Conservation (phyloP, 2,113 vertebrate species). For the Podarcis cretensis region DNA sequence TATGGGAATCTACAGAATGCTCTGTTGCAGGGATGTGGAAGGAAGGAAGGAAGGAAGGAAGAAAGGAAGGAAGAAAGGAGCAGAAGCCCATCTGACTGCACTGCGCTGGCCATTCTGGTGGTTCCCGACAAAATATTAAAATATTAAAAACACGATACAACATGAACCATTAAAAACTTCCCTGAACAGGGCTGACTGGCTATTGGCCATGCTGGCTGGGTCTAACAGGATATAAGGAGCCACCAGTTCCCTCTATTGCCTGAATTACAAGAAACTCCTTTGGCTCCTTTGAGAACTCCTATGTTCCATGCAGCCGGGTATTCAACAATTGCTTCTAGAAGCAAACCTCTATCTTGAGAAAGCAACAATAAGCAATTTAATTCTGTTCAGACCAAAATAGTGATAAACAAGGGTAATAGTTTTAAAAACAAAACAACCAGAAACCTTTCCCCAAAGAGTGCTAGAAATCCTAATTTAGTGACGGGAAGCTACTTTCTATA, state of each 20-base stretch:
- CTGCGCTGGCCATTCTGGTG: no score
- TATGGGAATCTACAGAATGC: background rate
- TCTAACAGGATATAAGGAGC: no score
- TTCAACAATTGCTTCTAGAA: slow-evolving; percentile 58
- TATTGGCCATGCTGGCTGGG: no score
- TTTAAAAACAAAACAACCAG: slow-evolving; percentile 34
- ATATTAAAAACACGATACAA: no score
- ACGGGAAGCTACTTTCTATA: slow-evolving; percentile 73
- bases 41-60: no score
- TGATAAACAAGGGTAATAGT: slow-evolving; percentile 76
- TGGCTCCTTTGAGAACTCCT: background rate
- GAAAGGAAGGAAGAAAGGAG: no score
- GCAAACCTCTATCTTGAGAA: slow-evolving; percentile 41
- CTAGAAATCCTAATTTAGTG: slow-evolving; percentile 81
- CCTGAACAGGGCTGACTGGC: no score
- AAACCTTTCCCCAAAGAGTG: slow-evolving; percentile 77
- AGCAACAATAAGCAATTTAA: slow-evolving; percentile 62
- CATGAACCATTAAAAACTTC: no score
- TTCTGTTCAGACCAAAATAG: slow-evolving; percentile 73
- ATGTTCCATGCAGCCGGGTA: slow-evolving; percentile 24
- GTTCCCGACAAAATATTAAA: no score
- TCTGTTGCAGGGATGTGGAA: no score
- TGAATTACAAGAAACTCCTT: background rate
- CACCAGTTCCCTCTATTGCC: background rate
- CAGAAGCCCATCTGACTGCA: no score